phyloP scores from a whole-genome alignment of 2,888 invertebrate genomes.

The Eustalomyia histrio region DNA sequence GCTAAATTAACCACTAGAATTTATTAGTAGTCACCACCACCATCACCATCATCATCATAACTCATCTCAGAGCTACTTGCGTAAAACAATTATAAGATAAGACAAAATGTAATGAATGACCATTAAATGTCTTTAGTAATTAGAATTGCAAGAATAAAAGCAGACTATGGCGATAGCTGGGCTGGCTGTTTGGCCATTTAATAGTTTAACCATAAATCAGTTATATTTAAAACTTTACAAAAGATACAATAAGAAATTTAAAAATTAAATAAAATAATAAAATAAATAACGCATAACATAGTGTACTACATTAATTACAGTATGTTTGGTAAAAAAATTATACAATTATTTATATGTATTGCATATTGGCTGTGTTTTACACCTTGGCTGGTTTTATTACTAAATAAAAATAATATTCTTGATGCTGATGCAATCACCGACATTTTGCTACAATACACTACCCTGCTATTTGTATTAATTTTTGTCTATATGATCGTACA shows the following conservation, averaged over 20 bases:
- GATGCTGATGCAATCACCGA: slow-evolving; percentile 1
- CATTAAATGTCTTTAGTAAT: background rate
- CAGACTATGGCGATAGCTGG: too few species aligned
- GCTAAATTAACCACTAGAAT: background rate
- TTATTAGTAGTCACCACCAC: background rate
- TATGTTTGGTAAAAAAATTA: background rate
- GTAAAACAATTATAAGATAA: slow-evolving; percentile 1
- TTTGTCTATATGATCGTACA: slow-evolving; percentile 45
- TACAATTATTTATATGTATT: background rate
- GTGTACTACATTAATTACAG: background rate
- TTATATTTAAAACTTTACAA: background rate
- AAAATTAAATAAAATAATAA: too few species aligned
- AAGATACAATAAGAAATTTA: background rate
- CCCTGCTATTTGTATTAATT: slow-evolving; percentile 33
- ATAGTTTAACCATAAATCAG: background rate
- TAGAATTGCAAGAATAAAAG: background rate
- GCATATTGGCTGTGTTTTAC: slow-evolving; percentile 44
- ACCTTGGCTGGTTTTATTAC: slow-evolving; percentile 31
- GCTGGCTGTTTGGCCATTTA: too few species aligned
- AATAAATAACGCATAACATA: background rate
- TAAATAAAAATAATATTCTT: slow-evolving; percentile 5
- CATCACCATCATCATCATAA: background rate
- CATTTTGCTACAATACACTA: slow-evolving; percentile 40
- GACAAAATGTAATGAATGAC: background rate
- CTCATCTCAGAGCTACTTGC: background rate